Evolutionary conservation across 2,113 vertebrate genomes (phyloP).

Genomic region (Rattus rattus): DNA sequence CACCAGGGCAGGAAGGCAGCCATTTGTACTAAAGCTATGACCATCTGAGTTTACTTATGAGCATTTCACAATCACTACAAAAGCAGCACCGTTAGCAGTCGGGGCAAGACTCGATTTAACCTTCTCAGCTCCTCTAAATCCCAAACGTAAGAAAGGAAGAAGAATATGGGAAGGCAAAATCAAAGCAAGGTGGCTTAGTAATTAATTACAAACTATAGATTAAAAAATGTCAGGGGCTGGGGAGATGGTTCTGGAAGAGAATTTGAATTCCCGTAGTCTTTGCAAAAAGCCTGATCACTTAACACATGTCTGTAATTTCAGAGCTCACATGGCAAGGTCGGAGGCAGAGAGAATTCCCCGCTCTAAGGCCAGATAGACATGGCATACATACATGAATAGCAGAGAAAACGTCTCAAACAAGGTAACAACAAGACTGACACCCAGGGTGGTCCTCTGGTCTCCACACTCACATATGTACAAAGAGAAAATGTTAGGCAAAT

Average conservation of each 20-base stretch:
- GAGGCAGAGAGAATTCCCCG: background rate
- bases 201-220: background rate
- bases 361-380: background rate
- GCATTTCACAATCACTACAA: background rate
- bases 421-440: background rate
- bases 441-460: background rate
- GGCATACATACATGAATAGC: background rate
- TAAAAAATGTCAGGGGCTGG: background rate
- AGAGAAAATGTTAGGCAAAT: background rate
- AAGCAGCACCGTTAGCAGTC: background rate
- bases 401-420: background rate
- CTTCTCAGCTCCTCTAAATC: background rate
- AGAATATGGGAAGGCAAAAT: conserved; percentile 23
- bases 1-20: background rate
- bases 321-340: background rate
- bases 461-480: background rate
- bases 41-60: background rate
- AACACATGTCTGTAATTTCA: background rate
- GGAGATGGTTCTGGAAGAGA: background rate
- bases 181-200: background rate
- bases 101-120: background rate
- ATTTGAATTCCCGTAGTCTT: background rate
- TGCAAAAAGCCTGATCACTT: background rate
- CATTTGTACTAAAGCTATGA: background rate
- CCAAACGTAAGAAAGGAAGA: background rate